Base-by-base conservation (phyloP, 2,113 vertebrate species). In the Pelvicachromis taeniatus region DNA sequence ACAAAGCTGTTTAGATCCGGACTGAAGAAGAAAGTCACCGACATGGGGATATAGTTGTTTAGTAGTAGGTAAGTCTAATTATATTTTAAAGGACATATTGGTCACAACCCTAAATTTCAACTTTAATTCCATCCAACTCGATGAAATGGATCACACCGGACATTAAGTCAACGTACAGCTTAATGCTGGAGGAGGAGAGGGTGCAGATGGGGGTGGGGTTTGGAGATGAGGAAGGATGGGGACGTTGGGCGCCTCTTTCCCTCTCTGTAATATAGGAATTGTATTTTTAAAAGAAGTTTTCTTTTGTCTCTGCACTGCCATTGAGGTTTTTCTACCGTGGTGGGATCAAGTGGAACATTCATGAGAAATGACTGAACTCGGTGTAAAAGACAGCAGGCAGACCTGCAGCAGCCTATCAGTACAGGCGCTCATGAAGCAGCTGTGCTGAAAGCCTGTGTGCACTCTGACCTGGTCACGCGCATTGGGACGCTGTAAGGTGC, bases 231-330 rank as follows among this genome's bases (percentile, higher is more conserved):
- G 77, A 82, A 82, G 84, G 84, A 79, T 68, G 86, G 91, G 88
- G 84, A 87, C 55, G 81, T 82, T 86, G 85, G 82, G 88, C 93
- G 88, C 89, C 90, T 88, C 91, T 90, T 93, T 93, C 89, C 89
- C 85, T 85, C 75, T 54, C 88, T 89, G 93, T 94, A 89, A 94
- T 91, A 91, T 85, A 91, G 94, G 83, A 93, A 94, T 93, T 85
- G 83, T 45, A 63, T 93, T 93, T 91, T 82, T 9, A 16, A 75
- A 80, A 87, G 42, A 79, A 35, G 5, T 78, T 31, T 65, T 16
- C 1, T 81, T 77, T 48, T 17, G 23, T 58, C 56, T 40, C 4
- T 5, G 31, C 11, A 0, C 29, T 16, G 56, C 63, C 9, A n/a
- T 7, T 2, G 3, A 6, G 4, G 9, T 0, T 12, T 35, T 73